Conservation (phyloP, 2,888 invertebrate species). For the Cosmia trapezina region DNA sequence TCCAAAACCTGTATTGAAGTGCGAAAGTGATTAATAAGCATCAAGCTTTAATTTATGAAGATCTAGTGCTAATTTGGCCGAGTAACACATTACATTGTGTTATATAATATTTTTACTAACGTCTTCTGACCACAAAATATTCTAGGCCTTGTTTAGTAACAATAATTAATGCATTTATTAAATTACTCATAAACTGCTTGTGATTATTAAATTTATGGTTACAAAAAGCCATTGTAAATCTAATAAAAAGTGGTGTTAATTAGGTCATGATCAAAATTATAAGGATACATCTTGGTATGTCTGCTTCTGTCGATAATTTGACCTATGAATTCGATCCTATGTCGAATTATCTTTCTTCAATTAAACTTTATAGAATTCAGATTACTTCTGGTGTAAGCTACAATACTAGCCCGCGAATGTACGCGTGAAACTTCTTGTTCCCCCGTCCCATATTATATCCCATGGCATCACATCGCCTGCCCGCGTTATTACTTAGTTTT, state of each 20-base stretch:
- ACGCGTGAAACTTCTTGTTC: no score
- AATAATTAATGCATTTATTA: background rate
- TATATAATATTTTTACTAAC: background rate
- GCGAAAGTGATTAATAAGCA: constrained; percentile 4
- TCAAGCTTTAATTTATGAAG: background rate
- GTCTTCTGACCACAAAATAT: constrained; percentile 2
- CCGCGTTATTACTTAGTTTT: no score
- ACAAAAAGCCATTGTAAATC: background rate
- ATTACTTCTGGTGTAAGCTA: background rate
- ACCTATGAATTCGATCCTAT: background rate
- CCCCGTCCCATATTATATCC: no score
- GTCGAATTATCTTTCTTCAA: background rate
- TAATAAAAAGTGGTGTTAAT: background rate
- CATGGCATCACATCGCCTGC: no score
- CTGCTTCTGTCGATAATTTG: background rate
- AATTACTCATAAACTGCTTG: constrained; percentile 6
- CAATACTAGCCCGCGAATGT: no score
- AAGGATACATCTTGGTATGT: background rate
- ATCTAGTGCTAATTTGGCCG: constrained; percentile 17
- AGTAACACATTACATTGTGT: constrained; percentile 7
- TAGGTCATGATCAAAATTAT: background rate
- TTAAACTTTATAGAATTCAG: background rate
- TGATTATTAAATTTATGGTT: background rate
- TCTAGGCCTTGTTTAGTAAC: background rate
- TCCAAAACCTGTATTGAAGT: background rate